Base-by-base conservation (phyloP, 2,888 invertebrate species). In the Frankliniella intonsa region DNA sequence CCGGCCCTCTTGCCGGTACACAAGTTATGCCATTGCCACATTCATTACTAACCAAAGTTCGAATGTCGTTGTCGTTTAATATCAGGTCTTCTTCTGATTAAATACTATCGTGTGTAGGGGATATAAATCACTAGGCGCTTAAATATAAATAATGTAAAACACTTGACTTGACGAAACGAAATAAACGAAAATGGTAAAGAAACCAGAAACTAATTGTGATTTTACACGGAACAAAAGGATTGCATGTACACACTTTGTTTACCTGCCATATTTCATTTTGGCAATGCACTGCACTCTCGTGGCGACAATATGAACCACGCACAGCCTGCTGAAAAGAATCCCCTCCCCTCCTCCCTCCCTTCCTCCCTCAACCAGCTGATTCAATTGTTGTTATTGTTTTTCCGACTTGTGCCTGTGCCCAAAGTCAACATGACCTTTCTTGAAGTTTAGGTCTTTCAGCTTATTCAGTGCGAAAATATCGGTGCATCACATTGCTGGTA, bases 11-110 rank as follows among this genome's bases (percentile, higher is more conserved):
- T 25, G 69, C 12, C 22, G 25, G 22, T 12, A 1, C 8, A 9
- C 9, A 76, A 25, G 11, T 1, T 12, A 10, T 25, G 69, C 10
- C 69, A 76, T 12, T 76, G 25, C 69, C 69, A 76, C n/a, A 22
- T 25, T 76, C 69, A 76, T 76, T 25, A 76, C 69, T 76, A 76
- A 76, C 69, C 69, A 76, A 76, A 76, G 69, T 25, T 76, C 62
- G n/a, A 62, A 0, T 62, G 17, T 76, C 25, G 12, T 25, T 25
- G 25, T 25, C 25, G 25, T 9, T 76, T 76, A 25, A 12, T 8
- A 25, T 9, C 25, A 22, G 25, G 8, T 76, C 25, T 25, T 22
- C 69, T 22, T 8, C 25, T 8, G 25, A 22, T 25, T 14, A 14
- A 19, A 17, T 62, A n/a, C n/a, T 62, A 17, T 17, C 19, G 11